Base-by-base conservation (phyloP, 2,888 invertebrate species). In the Acronicta psi region DNA sequence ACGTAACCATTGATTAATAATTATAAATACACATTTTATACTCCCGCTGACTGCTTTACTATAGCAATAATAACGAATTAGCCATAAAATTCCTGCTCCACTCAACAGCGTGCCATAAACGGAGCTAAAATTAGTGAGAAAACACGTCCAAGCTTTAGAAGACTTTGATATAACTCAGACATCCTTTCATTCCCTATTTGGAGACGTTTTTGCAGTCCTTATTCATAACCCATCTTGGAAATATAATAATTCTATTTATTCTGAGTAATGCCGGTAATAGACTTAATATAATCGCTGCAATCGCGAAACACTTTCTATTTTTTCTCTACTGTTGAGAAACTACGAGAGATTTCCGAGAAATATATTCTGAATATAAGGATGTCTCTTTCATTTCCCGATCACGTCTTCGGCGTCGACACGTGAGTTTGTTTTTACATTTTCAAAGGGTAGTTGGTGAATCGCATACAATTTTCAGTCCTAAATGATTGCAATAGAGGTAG, bases 381-480 rank as follows among this genome's bases (percentile, higher is more conserved):
- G 76, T 77, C 80, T 75, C 70, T 76, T 82, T 77, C 69, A 75
- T 76, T 81, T 79, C 75, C 80, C 69, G 79, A 77, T 80, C 85
- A 84, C 84, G 83, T 83, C 79, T 61, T 55, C 58, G 51, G 41
- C 51, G 59, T 45, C 69, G 59, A 77, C 75, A 70, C 73, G 73
- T 74, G 70, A 81, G 57, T 75, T 75, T 51, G 69, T 76, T 80
- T 78, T 71, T 79, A 71, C 63, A 68, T 73, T 79, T 72, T 40
- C 56, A 72, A 66, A 65, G 59, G 42, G 52, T 58, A 59, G 43
- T 57, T 55, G 37, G 14, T 10, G 20, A 9, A 38, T 14, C 6
- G 3, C 55, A 40, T 53, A 49, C 62, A 17, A 73, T 52, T 67
- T 61, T 62, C 57, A 46, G 29, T 59, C 69, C 56, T 77, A 71